phyloP scores from a whole-genome alignment of 2,888 invertebrate species.

The Tipula unca region DNA sequence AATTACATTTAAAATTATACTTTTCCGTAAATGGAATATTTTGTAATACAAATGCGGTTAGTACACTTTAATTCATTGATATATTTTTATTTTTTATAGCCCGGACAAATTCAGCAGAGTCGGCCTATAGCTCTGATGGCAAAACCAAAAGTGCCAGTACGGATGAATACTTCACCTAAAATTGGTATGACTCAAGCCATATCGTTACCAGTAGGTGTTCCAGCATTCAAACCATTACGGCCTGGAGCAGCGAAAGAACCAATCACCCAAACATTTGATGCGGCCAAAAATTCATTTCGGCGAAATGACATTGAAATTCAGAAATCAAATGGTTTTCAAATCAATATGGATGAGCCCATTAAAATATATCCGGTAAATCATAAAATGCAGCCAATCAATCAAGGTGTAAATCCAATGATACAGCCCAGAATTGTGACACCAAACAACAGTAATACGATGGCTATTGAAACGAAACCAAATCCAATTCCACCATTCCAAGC shows the following conservation, averaged over 20 bases:
- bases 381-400: not conserved
- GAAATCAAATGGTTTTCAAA: not conserved
- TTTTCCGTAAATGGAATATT: not conserved
- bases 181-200: slow-evolving; percentile 44
- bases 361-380: not conserved
- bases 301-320: not conserved
- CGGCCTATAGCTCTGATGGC: slow-evolving; percentile 32
- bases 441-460: not conserved
- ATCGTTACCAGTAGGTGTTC: slow-evolving; percentile 54
- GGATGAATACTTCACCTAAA: slow-evolving; percentile 25
- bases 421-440: not conserved
- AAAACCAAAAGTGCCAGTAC: slow-evolving; percentile 27
- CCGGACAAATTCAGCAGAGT: slow-evolving; percentile 36
- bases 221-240: slow-evolving; percentile 72
- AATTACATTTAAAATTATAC: not conserved
- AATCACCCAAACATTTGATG: not conserved
- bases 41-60: not conserved
- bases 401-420: not conserved
- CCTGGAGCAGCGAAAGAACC: not conserved
- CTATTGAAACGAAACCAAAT: not conserved
- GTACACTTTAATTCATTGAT: not conserved
- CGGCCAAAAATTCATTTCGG: not conserved
- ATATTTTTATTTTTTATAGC: not conserved
- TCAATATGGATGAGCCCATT: not conserved
- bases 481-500: slow-evolving; percentile 45